phyloP scores from a whole-genome alignment of 2,888 invertebrate genomes.

The Nemapogon koenigi region DNA sequence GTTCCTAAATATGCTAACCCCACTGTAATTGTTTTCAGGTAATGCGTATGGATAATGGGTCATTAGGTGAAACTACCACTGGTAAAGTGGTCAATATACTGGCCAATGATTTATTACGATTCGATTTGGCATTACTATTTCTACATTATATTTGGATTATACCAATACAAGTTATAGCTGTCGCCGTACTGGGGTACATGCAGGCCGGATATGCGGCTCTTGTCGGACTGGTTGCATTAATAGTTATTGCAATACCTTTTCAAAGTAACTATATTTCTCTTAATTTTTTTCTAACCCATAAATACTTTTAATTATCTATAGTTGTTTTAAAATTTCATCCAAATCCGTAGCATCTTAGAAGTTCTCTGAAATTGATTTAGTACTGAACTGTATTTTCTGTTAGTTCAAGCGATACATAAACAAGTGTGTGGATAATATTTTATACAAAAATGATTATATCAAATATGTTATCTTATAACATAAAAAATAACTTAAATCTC shows the following conservation, averaged over 20 bases:
- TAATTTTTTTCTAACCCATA: too few relatives aligned
- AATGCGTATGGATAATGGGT: conserved; percentile 57
- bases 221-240: conserved; percentile 70
- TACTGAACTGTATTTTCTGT: too few relatives aligned
- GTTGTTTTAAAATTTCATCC: too few relatives aligned
- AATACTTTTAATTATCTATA: too few relatives aligned
- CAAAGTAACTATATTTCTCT: conserved; percentile 68
- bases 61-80: conserved; percentile 82
- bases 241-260: conserved; percentile 76
- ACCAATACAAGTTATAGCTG: conserved; percentile 69
- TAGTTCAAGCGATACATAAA: too few relatives aligned
- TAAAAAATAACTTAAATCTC: too few relatives aligned
- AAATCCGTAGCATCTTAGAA: too few relatives aligned
- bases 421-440: too few relatives aligned
- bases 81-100: conserved; percentile 89
- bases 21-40: conserved; percentile 25
- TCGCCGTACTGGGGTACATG: conserved; percentile 72
- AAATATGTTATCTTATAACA: too few relatives aligned
- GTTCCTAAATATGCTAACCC: not conserved
- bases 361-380: too few relatives aligned
- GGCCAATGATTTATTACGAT: conserved; percentile 87
- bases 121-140: conserved; percentile 77
- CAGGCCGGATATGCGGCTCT: conserved; percentile 71
- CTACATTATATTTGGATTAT: conserved; percentile 85
- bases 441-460: too few relatives aligned